Conservation (phyloP, 2,113 vertebrate genomes). For the Hyla sarda region DNA sequence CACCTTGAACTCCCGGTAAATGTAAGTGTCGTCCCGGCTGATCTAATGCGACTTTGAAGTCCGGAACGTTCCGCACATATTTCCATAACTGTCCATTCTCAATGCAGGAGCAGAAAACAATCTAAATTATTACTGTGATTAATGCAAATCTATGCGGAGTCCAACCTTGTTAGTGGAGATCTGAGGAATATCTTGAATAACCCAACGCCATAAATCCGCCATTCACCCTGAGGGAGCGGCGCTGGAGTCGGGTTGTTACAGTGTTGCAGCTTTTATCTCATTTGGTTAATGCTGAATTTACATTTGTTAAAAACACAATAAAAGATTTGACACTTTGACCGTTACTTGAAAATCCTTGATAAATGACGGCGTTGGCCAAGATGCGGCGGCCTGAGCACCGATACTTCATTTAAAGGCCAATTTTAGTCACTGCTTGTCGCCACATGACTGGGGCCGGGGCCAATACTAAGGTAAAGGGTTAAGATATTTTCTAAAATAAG, state of each 20-base stretch:
- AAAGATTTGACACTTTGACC: neutral
- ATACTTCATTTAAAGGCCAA: neutral
- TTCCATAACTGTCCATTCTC: neutral
- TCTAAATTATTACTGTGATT: conserved; percentile 6
- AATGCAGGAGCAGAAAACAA: neutral
- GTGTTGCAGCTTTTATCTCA: neutral
- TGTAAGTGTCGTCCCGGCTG: neutral
- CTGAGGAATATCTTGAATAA: neutral
- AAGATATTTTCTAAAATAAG: too few species aligned
- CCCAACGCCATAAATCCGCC: neutral
- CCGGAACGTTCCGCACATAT: neutral
- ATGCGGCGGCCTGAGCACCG: neutral
- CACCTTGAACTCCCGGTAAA: neutral
- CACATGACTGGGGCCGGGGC: too few species aligned
- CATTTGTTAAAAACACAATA: neutral
- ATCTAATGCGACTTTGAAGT: neutral
- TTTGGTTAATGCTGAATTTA: neutral
- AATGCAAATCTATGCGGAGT: neutral
- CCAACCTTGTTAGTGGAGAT: neutral
- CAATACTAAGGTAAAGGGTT: too few species aligned
- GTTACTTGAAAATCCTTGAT: neutral
- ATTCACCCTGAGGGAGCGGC: neutral
- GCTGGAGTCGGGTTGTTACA: neutral
- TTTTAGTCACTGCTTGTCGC: neutral
- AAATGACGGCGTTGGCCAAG: neutral